These are phyloP conservation scores for Stramonita haemastoma DNA, from an alignment of 2,888 invertebrate species.

Conservation along the genomic window DNA sequence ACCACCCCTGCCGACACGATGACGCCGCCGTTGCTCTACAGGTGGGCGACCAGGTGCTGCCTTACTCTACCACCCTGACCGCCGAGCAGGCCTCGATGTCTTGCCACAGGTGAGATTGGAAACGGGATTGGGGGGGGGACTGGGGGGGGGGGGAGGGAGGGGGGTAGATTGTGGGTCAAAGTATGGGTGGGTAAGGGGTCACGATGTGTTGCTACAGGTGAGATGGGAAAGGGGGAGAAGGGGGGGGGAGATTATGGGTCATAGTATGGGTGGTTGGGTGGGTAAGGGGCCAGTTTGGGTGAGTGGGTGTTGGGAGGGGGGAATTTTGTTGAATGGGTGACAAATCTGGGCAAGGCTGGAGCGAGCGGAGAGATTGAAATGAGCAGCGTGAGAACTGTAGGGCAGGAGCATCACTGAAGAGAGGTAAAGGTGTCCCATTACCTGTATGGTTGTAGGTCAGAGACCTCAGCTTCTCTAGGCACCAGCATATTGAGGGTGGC, in stretches of 20 bases:
- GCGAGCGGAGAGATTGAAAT: no score
- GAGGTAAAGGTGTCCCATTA: no score
- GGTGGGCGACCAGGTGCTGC: constrained; percentile 20
- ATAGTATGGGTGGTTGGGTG: not conserved
- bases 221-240: not conserved
- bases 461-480: no score
- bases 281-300: not conserved
- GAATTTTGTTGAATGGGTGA: not conserved
- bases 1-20: constrained; percentile 33
- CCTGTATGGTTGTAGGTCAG: no score
- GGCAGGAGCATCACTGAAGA: no score
- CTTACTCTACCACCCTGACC: constrained; percentile 16
- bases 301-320: not conserved
- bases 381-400: no score
- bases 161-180: not conserved
- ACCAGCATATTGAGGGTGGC: no score
- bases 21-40: not conserved
- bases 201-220: not conserved
- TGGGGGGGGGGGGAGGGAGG: not conserved
- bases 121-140: not conserved
- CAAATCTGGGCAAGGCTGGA: no score
- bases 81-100: not conserved
- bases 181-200: not conserved
- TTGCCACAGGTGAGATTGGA: not conserved
- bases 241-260: not conserved